Base-by-base conservation (phyloP, 2,888 invertebrate genomes). In the Holacanthella duospinosa region DNA sequence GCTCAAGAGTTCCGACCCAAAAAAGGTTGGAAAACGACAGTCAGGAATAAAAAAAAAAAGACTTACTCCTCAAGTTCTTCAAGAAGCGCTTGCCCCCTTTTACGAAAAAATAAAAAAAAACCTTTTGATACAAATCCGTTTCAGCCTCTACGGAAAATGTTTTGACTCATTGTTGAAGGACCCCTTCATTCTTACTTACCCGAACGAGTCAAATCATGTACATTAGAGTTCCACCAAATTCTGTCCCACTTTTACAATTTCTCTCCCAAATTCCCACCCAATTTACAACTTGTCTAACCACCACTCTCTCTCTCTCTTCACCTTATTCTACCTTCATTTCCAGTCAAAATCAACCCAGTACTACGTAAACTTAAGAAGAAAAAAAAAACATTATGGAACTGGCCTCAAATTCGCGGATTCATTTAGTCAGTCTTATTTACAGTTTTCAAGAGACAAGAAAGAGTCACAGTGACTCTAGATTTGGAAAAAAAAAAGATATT, bases 111-210 rank as follows among this genome's bases (percentile, higher is more conserved):
- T n/a, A n/a, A n/a, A n/a, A n/a, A n/a, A n/a, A n/a, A n/a, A 16
- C 55, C 55, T 28, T 28, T 55, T 28, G 29, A 28, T 28, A 55
- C 29, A 55, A 55, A 26, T n/a, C 55, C 27, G 55, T 55, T 28
- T 55, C 55, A 55, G 55, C 27, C 29, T 55, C 55, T 26, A 55
- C 55, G 9, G 55, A 28, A 55, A 55, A 28, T 58, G 19, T 29
- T 16, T 19, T 28, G 28, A 58, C 58, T 58, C 29, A 26, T 6
- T 36, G 36, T 36, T 36, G 36, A 36, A 36, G 36, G 36, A 16
- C 36, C 36, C 36, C 36, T 36, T 16, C 36, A 36, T 36, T 36
- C 16, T 16, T 16, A 16, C 36, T 9, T 16, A 36, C 36, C 6
- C 36, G 36, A 16, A 36, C n/a, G n/a, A 36, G 36, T 36, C 36